Evolutionary conservation across 2,113 vertebrate species (phyloP).

Genomic region (Poecile atricapillus): DNA sequence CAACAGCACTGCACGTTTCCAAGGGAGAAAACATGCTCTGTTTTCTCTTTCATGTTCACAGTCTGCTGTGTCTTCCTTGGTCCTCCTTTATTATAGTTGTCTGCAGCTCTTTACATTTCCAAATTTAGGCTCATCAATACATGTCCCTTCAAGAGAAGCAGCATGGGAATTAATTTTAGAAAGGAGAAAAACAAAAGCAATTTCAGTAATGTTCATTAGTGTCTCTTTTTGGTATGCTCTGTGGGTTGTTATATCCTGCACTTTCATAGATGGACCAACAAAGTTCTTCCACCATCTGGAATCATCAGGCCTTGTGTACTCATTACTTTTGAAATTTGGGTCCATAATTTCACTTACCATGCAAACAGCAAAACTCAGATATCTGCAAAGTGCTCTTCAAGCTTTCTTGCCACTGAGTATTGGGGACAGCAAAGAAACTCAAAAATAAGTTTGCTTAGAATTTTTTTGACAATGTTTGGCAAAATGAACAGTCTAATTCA

Average conservation of each 20-base stretch:
- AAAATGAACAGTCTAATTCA: neutral
- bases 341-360: neutral
- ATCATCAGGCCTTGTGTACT: neutral
- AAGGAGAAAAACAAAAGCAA: neutral
- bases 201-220: neutral
- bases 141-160: fast-evolving
- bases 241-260: neutral
- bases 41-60: no score
- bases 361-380: neutral
- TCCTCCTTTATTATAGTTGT: neutral
- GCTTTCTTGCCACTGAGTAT: neutral
- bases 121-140: neutral
- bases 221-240: neutral
- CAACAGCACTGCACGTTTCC: neutral
- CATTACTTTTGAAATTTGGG: neutral
- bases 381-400: neutral
- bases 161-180: neutral
- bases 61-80: neutral
- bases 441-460: neutral
- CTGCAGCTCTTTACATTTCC: neutral
- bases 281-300: neutral
- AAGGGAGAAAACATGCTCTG: neutral
- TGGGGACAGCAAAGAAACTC: neutral
- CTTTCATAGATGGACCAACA: neutral
- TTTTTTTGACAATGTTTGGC: neutral